Conservation (phyloP, 2,888 invertebrate species). For the Strigamia crassipes region DNA sequence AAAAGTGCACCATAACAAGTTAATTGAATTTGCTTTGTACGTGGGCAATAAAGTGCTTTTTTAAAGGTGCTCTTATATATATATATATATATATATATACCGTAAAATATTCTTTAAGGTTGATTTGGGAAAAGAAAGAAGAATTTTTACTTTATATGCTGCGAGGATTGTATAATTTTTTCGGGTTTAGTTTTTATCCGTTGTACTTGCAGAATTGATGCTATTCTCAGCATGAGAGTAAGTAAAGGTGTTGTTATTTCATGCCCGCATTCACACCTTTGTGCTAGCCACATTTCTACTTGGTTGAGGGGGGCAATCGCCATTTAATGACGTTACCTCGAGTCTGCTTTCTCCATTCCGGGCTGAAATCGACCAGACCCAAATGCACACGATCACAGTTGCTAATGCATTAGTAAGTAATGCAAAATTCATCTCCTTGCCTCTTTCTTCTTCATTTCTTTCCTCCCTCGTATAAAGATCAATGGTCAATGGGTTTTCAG, state of each 20-base stretch:
- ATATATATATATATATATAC: no score
- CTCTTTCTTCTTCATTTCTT: neutral
- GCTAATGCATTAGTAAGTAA: slow-evolving; percentile 3
- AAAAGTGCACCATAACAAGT: neutral
- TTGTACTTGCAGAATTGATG: slow-evolving; percentile 13
- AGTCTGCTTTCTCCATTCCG: slow-evolving; percentile 25
- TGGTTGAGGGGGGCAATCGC: slow-evolving; percentile 19
- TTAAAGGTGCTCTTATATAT: neutral
- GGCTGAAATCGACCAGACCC: slow-evolving; percentile 18
- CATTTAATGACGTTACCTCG: slow-evolving; percentile 27
- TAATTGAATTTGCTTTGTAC: neutral
- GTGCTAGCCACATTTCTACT: slow-evolving; percentile 14
- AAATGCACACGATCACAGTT: slow-evolving; percentile 14
- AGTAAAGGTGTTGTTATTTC: neutral
- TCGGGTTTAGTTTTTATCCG: neutral
- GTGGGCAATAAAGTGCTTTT: neutral
- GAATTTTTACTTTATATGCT: no score
- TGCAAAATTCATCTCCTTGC: neutral
- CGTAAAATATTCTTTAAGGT: no score
- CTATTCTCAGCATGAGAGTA: neutral
- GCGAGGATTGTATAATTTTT: neutral
- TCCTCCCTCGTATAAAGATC: neutral
- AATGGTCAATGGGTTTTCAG: neutral
- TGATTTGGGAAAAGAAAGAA: no score
- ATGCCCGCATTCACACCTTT: slow-evolving; percentile 34